Evolutionary conservation across 2,797 vertebrate species (phyloP), one percentile per base, ranked within the genome.

Genomic region (Phrynocephalus forsythii): DNA sequence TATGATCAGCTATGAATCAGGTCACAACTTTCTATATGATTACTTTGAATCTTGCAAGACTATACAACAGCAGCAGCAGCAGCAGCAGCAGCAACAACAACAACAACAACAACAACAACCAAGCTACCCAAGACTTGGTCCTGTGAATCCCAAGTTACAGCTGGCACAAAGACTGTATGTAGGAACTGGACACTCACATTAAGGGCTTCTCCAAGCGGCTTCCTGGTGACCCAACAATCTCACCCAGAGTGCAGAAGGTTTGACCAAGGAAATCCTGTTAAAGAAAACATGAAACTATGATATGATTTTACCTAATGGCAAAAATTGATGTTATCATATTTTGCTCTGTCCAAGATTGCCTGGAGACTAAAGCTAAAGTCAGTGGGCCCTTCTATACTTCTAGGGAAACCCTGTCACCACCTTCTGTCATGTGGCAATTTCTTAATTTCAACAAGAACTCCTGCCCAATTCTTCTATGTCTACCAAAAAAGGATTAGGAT

Each of bases 221-320:
- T 91, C 98, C 98, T 0, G 98, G 96, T 2, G 98, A 99, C 90
- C 98, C 98, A 89, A 99, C 98, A 0, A 99, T 99, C 95, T 99
- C 98, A 2, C 98, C 98, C 1, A 99, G 97, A 63, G 98, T 99
- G 90, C 98, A 99, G 96, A 98, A 98, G 87, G 97, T 97, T 95
- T 99, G 98, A 88, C 98, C 98, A 94, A 99, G 97, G 94, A 99
- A 99, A 96, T 99, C 98, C 98, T 99, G 93, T 24, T 79, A 86
- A 76, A 79, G 71, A 50, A 78, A 3, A 1, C 0, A 2, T 1
- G 28, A n/a, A 56, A 56, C 52, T 10, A 6, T 18, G 44, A 76
- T 76, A 85, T 44, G 50, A 81, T 9, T 56, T 56, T 13, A 56
- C 13, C 52, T 56, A 82, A 63, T 1, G 22, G 15, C 50, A 78